Percentiles rank a stretch among this genome's conserved stretches.
Conservation (phyloP, 92 coral and sea anemone species). For the Epizoanthus stellaris region DNA sequence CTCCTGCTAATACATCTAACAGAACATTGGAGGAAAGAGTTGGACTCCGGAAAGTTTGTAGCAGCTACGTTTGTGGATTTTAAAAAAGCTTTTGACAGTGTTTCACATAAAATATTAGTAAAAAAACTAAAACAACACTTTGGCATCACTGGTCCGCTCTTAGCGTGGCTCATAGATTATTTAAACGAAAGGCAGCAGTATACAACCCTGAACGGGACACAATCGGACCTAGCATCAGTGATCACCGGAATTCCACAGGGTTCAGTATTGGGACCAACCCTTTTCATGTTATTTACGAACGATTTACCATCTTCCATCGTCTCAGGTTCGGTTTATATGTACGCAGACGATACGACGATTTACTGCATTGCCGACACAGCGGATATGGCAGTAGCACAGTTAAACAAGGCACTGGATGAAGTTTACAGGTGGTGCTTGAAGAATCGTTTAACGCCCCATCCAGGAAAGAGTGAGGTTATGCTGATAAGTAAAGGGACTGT, state of each 20-base stretch:
- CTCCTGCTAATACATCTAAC: too few relatives aligned
- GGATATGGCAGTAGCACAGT: slow-evolving; percentile 28
- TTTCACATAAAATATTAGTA: too few relatives aligned
- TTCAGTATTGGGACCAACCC: slow-evolving; percentile 13
- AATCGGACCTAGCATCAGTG: slow-evolving; percentile 6
- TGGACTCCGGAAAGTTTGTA: too few relatives aligned
- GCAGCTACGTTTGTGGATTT: too few relatives aligned
- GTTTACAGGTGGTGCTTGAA: slow-evolving; percentile 33
- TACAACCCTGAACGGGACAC: slow-evolving; percentile 17
- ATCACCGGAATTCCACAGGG: slow-evolving; percentile 22
- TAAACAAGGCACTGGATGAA: slow-evolving; percentile 34
- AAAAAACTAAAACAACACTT: neutral
- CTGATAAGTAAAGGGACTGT: slow-evolving; percentile 28
- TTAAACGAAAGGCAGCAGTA: slow-evolving; percentile 30
- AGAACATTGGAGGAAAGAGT: too few relatives aligned
- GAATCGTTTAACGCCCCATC: slow-evolving; percentile 40
- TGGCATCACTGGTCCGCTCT: neutral
- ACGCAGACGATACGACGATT: slow-evolving; percentile 54
- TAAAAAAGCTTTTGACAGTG: too few relatives aligned
- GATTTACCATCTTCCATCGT: slow-evolving; percentile 21
- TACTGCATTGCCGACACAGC: slow-evolving; percentile 31
- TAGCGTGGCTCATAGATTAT: slow-evolving; percentile 12
- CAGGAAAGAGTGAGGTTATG: slow-evolving; percentile 27
- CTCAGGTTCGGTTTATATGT: slow-evolving; percentile 33
- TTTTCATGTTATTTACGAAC: neutral